These are phyloP conservation scores for Tetramorium parvispinum DNA, from an alignment of 1,140 invertebrate species.

Conservation along the genomic window DNA sequence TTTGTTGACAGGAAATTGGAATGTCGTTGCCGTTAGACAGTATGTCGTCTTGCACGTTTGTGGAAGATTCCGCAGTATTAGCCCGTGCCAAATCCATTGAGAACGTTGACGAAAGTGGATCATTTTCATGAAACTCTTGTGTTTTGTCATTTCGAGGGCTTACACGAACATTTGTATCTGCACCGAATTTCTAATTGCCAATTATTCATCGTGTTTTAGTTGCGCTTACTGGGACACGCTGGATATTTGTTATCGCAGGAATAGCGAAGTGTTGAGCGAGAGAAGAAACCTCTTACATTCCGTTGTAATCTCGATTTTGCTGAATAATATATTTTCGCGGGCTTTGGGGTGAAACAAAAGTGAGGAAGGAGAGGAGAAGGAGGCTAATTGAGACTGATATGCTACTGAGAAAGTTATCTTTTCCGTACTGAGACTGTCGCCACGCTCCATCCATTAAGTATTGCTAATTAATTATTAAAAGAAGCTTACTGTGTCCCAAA, in stretches of 20 bases:
- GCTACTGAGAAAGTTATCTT: slow-evolving; percentile 71
- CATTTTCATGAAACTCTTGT: slow-evolving; percentile 12
- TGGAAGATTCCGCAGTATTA: slow-evolving; percentile 61
- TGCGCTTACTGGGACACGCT: not conserved
- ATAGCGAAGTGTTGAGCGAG: not conserved
- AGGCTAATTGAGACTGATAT: slow-evolving; percentile 71
- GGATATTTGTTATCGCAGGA: not conserved
- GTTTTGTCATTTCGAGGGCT: slow-evolving; percentile 10
- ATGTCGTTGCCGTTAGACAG: not conserved
- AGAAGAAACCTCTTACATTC: not conserved
- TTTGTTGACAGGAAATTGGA: slow-evolving; percentile 17
- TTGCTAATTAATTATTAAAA: slow-evolving; percentile 71
- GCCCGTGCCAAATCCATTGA: slow-evolving; percentile 67
- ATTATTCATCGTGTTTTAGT: not conserved
- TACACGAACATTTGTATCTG: slow-evolving; percentile 9
- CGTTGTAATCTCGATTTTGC: slow-evolving; percentile 42
- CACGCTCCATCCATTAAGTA: slow-evolving; percentile 78
- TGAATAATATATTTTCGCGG: slow-evolving; percentile 62
- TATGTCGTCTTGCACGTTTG: slow-evolving; percentile 27
- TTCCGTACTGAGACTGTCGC: slow-evolving; percentile 73
- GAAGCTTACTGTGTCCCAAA: slow-evolving; percentile 27
- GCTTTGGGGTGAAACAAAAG: not conserved
- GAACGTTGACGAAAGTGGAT: not conserved
- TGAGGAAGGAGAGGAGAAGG: slow-evolving; percentile 18
- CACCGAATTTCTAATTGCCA: slow-evolving; percentile 19